Base-by-base conservation (phyloP, 2,797 vertebrate genomes). In the Chelonia mydas region DNA sequence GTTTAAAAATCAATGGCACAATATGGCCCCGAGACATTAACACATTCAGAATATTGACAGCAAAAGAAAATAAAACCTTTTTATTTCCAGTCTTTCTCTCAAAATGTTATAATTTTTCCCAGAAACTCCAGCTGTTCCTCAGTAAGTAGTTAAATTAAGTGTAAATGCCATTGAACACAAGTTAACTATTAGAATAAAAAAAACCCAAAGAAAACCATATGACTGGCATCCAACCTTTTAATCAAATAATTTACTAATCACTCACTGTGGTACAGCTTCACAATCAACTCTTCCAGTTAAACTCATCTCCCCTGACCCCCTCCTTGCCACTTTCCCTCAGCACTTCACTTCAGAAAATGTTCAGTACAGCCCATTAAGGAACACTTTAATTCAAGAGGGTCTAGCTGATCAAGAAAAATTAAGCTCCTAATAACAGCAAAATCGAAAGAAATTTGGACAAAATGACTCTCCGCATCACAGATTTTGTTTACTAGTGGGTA, bases 401-500 rank as follows among this genome's bases (percentile, higher is more conserved):
- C 97, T 92, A 96, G 97, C 98, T 99, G 99, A 99, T 99, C 98
- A 99, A 99, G 99, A 99, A 99, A 99, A 99, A 99, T 99, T 99
- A 99, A 99, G 99, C 98, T 98, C 98, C 98, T 98, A 98, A 98
- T 99, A 99, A 99, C 98, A 98, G 98, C 97, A 98, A 99, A 98
- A 99, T 98, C 96, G 96, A 98, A 98, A 99, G 98, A 98, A 99
- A 99, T 99, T 99, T 99, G 99, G 99, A 99, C 99, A 99, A 99
- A 99, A 99, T 98, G 98, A 98, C 98, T 99, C 98, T 99, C 98
- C 96, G 98, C 99, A 99, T 99, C 99, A 98, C 98, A 98, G 99
- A 99, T 99, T 99, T 99, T 99, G 99, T 99, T 99, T 99, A 99
- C 99, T 99, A 99, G 99, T 98, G 99, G 99, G 99, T 99, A 99